Percentiles rank a stretch among this genome's conserved stretches.
Conservation (phyloP, 2,113 vertebrate species). For the Limnothrissa miodon region DNA sequence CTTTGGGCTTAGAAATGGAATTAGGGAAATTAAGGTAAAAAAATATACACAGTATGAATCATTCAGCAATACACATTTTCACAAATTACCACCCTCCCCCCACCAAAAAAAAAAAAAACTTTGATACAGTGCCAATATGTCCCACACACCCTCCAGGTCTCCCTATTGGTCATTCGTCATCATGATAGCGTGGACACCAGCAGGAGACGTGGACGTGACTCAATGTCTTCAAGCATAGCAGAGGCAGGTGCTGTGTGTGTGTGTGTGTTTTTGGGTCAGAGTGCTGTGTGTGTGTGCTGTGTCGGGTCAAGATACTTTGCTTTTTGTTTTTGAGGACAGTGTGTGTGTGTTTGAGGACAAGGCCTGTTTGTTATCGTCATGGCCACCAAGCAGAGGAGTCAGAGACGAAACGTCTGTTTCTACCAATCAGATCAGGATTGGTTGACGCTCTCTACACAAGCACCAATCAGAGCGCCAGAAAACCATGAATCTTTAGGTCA, state of each 20-base stretch:
- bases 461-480: background rate
- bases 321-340: background rate
- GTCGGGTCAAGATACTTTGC: background rate
- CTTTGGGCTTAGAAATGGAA: slow-evolving; percentile 59
- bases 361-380: background rate
- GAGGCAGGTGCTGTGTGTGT: background rate
- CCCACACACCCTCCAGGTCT: slow-evolving; percentile 6
- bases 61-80: slow-evolving; percentile 40
- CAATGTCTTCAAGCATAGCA: background rate
- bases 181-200: slow-evolving; percentile 55
- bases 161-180: slow-evolving; percentile 46
- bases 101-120: slow-evolving; percentile 41
- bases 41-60: slow-evolving; percentile 48
- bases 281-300: background rate
- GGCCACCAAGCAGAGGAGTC: background rate
- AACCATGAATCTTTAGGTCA: background rate
- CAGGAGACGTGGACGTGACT: background rate
- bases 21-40: slow-evolving; percentile 49
- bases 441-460: background rate
- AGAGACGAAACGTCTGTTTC: background rate
- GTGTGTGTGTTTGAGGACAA: background rate
- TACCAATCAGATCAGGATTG: background rate
- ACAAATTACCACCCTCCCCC: slow-evolving; percentile 45
- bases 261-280: too few relatives aligned
- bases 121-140: slow-evolving; percentile 49